Percentiles rank a stretch among this genome's conserved stretches.
Conservation (phyloP, 1,140 invertebrate genomes). For the Habropoda laboriosa region DNA sequence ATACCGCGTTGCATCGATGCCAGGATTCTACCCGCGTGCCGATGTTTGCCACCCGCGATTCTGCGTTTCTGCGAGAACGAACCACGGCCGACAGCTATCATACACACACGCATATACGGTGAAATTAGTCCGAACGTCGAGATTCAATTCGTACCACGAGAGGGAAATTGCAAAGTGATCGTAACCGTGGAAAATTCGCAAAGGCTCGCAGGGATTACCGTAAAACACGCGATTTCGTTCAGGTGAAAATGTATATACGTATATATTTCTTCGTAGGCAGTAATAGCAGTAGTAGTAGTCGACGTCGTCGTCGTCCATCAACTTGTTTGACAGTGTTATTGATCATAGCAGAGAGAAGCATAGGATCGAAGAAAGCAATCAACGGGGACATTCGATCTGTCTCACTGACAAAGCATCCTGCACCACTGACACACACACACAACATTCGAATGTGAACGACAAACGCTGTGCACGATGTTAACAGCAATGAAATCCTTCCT, state of each 20-base stretch:
- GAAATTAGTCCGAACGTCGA: conserved; percentile 8
- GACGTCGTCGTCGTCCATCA: conserved; percentile 62
- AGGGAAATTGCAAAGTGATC: neutral
- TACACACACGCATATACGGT: too few relatives aligned
- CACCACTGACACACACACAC: too few relatives aligned
- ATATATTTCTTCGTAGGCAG: too few relatives aligned
- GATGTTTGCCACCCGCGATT: too few relatives aligned
- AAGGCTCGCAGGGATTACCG: neutral
- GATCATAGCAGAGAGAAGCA: conserved; percentile 47
- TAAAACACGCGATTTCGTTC: neutral
- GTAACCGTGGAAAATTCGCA: neutral
- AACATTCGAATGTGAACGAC: conserved; percentile 41
- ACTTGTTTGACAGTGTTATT: conserved; percentile 60
- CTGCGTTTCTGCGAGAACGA: neutral
- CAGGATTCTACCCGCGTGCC: neutral
- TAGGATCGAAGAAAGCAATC: conserved; percentile 60
- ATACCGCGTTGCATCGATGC: neutral
- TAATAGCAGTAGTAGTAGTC: too few relatives aligned
- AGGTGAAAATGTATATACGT: conserved; percentile 13
- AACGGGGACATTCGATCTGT: conserved; percentile 59
- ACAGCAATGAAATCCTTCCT: conserved; percentile 54
- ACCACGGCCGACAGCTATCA: too few relatives aligned
- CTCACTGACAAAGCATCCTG: conserved; percentile 40
- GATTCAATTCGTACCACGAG: conserved; percentile 6
- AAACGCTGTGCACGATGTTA: conserved; percentile 53